Evolutionary conservation across 1,140 invertebrate species (phyloP).

Genomic region (Diachasma alloeum): DNA sequence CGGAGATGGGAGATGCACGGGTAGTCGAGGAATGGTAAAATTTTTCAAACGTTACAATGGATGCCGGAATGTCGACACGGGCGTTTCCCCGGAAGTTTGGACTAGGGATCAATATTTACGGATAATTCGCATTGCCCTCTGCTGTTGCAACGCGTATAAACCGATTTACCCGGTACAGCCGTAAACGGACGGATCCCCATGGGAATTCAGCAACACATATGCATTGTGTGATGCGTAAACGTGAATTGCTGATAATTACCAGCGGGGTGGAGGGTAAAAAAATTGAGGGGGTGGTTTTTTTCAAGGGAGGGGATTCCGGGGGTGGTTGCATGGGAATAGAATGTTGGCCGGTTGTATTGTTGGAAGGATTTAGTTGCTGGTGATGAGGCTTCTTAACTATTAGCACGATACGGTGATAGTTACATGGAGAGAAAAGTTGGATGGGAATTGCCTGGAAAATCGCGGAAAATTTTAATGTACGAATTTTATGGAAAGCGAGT

Average conservation of each 20-base stretch:
- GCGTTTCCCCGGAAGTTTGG: slow-evolving; percentile 19
- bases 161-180: not conserved
- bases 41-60: slow-evolving; percentile 4
- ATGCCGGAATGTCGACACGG: not conserved
- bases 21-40: not conserved
- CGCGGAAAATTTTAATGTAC: no score
- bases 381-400: no score
- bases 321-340: not conserved
- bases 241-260: not conserved
- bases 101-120: slow-evolving; percentile 22
- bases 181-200: not conserved
- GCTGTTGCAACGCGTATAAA: not conserved
- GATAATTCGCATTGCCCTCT: slow-evolving; percentile 15
- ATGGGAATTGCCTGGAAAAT: no score
- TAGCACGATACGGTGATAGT: no score
- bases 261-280: not conserved
- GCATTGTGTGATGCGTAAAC: not conserved
- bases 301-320: not conserved
- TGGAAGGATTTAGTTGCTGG: no score
- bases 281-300: not conserved
- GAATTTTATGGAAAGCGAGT: no score
- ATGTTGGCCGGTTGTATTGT: not conserved
- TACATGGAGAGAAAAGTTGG: no score
- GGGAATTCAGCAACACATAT: not conserved
- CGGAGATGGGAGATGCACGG: not conserved